Percentiles rank a stretch among this genome's conserved stretches.
Evolutionary conservation across 1,140 invertebrate species (phyloP).

Genomic region (Sarcophaga bullata): DNA sequence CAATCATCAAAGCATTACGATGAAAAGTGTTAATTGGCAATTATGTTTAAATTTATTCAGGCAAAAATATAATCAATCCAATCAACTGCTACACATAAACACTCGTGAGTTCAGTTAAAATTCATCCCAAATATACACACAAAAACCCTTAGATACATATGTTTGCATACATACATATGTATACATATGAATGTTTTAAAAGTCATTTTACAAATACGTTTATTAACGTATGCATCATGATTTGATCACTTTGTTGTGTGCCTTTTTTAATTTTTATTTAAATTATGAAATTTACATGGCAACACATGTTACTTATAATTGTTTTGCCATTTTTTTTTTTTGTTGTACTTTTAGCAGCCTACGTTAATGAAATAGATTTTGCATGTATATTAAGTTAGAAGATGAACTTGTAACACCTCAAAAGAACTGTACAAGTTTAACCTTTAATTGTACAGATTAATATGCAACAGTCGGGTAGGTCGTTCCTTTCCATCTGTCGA

Average conservation of each 20-base stretch:
- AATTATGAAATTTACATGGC: constrained; percentile 18
- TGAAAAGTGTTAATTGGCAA: constrained; percentile 42
- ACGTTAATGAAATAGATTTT: too few species aligned
- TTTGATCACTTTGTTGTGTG: too few species aligned
- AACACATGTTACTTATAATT: constrained; percentile 15
- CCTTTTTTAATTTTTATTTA: neutral
- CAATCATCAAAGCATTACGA: constrained; percentile 39
- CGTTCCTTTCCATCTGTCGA: too few species aligned
- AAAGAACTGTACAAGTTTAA: too few species aligned
- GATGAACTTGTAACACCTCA: too few species aligned
- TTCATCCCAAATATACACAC: neutral
- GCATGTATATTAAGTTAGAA: too few species aligned
- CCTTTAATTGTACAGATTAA: too few species aligned
- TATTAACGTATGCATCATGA: too few species aligned
- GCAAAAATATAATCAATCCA: constrained; percentile 41
- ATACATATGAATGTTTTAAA: neutral
- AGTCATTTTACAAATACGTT: too few species aligned
- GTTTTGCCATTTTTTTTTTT: constrained; percentile 3
- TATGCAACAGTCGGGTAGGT: too few species aligned
- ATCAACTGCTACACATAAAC: constrained; percentile 6
- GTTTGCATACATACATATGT: too few species aligned
- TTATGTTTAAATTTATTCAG: constrained; percentile 42
- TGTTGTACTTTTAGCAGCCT: too few species aligned
- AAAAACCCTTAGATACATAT: neutral
- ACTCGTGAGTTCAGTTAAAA: neutral